phyloP scores from a whole-genome alignment of 1,140 invertebrate species.

The Camponotus vicinus region DNA sequence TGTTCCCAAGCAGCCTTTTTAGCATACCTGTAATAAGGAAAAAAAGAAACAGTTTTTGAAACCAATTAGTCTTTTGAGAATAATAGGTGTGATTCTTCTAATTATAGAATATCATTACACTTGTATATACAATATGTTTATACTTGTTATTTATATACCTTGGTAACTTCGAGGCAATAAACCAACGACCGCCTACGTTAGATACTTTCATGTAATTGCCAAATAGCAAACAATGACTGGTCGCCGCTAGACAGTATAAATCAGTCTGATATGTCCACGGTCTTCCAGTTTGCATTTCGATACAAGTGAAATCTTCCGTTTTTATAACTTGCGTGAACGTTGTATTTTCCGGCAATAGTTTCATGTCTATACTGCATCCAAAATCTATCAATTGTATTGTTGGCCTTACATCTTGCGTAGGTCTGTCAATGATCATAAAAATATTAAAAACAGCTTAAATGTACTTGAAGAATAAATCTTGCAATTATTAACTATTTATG shows the following conservation, averaged over 20 bases:
- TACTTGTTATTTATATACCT: slow-evolving; percentile 84
- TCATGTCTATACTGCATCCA: slow-evolving; percentile 96
- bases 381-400: slow-evolving; percentile 94
- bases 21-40: slow-evolving; percentile 86
- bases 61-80: background rate
- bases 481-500: background rate
- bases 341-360: slow-evolving; percentile 91
- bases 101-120: background rate
- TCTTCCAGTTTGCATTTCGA: slow-evolving; percentile 94
- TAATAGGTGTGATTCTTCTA: background rate
- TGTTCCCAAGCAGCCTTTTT: slow-evolving; percentile 89
- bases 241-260: slow-evolving; percentile 94
- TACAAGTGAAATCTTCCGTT: slow-evolving; percentile 93
- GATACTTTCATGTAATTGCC: slow-evolving; percentile 95
- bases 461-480: background rate
- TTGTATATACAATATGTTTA: background rate
- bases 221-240: slow-evolving; percentile 94
- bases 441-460: background rate
- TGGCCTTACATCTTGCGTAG: slow-evolving; percentile 87
- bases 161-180: slow-evolving; percentile 89
- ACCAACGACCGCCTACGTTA: slow-evolving; percentile 89
- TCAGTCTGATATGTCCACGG: slow-evolving; percentile 98
- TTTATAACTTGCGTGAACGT: slow-evolving; percentile 91
- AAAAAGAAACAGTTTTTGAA: background rate
- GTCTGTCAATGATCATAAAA: slow-evolving; percentile 81